These are phyloP conservation scores for Ctenopoma multispine DNA, from an alignment of 2,797 vertebrate species.

Conservation along the genomic window DNA sequence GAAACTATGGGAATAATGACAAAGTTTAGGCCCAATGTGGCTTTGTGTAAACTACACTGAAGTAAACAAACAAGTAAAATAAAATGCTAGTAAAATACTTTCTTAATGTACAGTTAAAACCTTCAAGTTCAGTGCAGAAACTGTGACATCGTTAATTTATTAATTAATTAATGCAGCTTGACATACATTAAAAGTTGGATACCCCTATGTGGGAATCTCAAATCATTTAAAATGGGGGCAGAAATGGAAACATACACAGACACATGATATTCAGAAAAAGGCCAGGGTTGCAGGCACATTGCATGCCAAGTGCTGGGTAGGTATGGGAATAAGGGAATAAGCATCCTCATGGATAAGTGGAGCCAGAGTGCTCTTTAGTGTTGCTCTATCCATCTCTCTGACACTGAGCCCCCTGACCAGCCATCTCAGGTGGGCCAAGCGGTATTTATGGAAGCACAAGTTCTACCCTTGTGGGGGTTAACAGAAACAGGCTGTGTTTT, in stretches of 20 bases:
- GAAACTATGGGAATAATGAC: too few species aligned
- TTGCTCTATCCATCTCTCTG: constrained; percentile 76
- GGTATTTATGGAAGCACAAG: constrained; percentile 75
- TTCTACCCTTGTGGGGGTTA: constrained; percentile 56
- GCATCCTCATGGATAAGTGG: constrained; percentile 67
- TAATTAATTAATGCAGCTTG: not conserved
- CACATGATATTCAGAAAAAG: constrained; percentile 1
- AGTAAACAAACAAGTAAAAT: too few species aligned
- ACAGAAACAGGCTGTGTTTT: constrained; percentile 17
- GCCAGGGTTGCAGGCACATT: constrained; percentile 16
- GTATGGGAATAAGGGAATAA: constrained; percentile 62
- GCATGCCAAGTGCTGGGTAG: constrained; percentile 32
- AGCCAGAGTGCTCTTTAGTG: constrained; percentile 75
- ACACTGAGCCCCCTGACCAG: constrained; percentile 63
- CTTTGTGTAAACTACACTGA: too few species aligned
- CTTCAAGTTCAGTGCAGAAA: too few species aligned
- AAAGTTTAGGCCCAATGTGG: too few species aligned
- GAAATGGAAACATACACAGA: not conserved
- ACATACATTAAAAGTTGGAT: not conserved
- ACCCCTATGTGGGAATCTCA: not conserved
- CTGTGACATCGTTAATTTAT: not conserved
- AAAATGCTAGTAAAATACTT: too few species aligned
- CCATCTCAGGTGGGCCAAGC: constrained; percentile 71
- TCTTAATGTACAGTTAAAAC: too few species aligned
- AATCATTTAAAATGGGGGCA: constrained; percentile 5